Base-by-base conservation (phyloP, 2,113 vertebrate species). In the Centropus bengalensis region DNA sequence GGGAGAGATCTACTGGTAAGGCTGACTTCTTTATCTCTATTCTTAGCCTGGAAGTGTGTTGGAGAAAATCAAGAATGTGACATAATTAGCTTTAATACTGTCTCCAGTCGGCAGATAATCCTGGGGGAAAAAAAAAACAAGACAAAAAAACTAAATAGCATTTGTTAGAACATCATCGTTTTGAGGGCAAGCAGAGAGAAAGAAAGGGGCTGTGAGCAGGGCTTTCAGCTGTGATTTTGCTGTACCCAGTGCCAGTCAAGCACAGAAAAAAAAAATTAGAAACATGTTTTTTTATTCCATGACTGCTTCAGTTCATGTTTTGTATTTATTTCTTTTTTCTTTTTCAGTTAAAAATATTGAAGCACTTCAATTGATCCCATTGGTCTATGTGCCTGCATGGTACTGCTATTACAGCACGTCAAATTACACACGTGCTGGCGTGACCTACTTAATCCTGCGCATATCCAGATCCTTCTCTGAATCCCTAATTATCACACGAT, bases 31-130 rank as follows among this genome's bases (percentile, higher is more conserved):
- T 95, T 93, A 38, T 91, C 58, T 69, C 32, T 78, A 66, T 91
- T 80, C 78, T 63, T 82, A 91, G 54, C 42, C 55, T 80, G 68
- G 2, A 51, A 88, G 18, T 28, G 21, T 47, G 56, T 58, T 94
- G 68, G 64, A 88, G 60, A 74, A 88, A 70, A 83, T 76, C 88
- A 71, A 88, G 92, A 94, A 95, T 94, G 88, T 96, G 86, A 93
- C 82, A 90, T 96, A 89, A 89, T 77, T 86, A 71, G 78, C 75
- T 93, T 32, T 58, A 85, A 88, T 94, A 94, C 90, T 91, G 47
- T 94, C 74, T 91, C 82, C 4, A 2, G 33, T 86, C 91, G 85
- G 89, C 88, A 82, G 78, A 66, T 52, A 55, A 44, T 81, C 91
- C 88, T 86, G 8, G 26, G 47, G 89, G 83, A 64, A 83, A 82